Percentiles rank a stretch among this genome's conserved stretches.
Evolutionary conservation across 2,797 vertebrate genomes (phyloP).

Genomic region (Lepidocolaptes lacrymiger): DNA sequence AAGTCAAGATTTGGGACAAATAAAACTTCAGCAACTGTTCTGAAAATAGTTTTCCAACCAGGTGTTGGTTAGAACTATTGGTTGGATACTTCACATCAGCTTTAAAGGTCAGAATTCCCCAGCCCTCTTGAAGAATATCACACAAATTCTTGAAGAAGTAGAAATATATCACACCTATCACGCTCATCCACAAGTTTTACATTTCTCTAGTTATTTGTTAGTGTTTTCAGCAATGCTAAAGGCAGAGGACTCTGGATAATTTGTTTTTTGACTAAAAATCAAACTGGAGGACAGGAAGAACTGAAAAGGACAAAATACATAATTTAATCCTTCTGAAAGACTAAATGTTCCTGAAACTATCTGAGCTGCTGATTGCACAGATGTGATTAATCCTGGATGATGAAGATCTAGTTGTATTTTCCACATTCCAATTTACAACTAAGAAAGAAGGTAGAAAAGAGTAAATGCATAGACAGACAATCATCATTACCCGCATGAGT

Average conservation of each 20-base stretch:
- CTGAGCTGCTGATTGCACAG: not conserved
- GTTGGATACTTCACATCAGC: not conserved
- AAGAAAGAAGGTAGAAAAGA: not conserved
- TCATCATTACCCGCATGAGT: not conserved
- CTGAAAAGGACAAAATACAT: not conserved
- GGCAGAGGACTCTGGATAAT: not conserved
- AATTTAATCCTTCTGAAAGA: not conserved
- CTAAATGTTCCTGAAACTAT: not conserved
- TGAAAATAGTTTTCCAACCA: not conserved
- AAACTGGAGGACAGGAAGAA: not conserved
- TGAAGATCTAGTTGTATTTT: not conserved
- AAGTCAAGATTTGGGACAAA: not conserved
- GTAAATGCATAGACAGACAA: not conserved
- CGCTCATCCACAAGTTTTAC: not conserved
- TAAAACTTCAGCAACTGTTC: not conserved
- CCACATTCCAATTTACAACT: not conserved
- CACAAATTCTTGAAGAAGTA: not conserved
- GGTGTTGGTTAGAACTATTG: too few species aligned
- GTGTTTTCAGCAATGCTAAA: not conserved
- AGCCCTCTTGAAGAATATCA: not conserved
- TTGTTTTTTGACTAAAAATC: not conserved
- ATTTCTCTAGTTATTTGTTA: not conserved
- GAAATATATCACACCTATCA: not conserved
- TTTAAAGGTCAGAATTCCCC: not conserved
- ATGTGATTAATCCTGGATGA: not conserved